Evolutionary conservation across 2,888 invertebrate genomes (phyloP).

Genomic region (Ophioninae sp.): DNA sequence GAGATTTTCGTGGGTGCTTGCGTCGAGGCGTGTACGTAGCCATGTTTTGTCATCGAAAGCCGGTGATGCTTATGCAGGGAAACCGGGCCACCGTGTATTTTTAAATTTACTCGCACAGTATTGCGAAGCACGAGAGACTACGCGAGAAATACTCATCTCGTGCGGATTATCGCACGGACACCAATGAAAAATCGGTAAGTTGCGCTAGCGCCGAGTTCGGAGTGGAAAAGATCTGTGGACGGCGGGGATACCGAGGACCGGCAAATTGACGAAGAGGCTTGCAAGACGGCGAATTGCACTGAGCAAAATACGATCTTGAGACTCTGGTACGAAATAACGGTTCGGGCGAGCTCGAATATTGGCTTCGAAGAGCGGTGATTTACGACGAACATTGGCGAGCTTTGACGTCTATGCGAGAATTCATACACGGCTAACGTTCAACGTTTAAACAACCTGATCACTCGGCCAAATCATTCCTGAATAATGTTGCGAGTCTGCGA

Average conservation of each 20-base stretch:
- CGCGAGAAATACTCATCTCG: background rate
- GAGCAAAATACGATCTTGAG: background rate
- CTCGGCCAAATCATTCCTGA: constrained; percentile 1
- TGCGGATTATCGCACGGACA: constrained; percentile 26
- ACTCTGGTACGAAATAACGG: background rate
- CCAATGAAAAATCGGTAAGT: constrained; percentile 22
- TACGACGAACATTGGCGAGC: constrained; percentile 28
- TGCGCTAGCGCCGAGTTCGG: background rate
- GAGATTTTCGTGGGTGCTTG: constrained; percentile 4
- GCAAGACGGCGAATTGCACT: background rate
- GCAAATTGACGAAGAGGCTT: constrained; percentile 26
- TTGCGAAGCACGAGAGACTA: constrained; percentile 26
- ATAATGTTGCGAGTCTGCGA: background rate
- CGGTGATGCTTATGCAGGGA: constrained; percentile 57
- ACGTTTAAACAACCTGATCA: background rate
- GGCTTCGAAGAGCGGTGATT: constrained; percentile 35
- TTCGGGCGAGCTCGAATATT: constrained; percentile 4
- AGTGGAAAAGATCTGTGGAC: constrained; percentile 27
- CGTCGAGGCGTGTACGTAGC: constrained; percentile 39
- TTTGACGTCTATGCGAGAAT: background rate
- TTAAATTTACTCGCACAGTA: constrained; percentile 65
- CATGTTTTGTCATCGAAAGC: constrained; percentile 65
- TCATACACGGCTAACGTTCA: background rate
- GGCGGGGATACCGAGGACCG: constrained; percentile 10
- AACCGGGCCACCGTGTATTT: constrained; percentile 72